Evolutionary conservation across 2,888 invertebrate species (phyloP).

Genomic region (Xanthostigma xanthostigma): DNA sequence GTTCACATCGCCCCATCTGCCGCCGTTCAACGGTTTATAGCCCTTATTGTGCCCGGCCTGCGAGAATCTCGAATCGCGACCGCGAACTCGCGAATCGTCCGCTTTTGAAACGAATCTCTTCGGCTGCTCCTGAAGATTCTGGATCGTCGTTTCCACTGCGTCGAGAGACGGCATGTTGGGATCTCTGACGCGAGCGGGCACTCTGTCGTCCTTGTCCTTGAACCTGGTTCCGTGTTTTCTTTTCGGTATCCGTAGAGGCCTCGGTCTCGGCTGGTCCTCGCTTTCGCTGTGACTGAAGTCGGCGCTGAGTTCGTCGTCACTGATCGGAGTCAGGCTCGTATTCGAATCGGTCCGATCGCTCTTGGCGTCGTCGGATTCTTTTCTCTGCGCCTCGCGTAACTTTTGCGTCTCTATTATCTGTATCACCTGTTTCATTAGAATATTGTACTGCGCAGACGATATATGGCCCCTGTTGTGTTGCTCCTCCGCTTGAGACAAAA

Average conservation of each 20-base stretch:
- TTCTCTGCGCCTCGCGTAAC: conserved; percentile 57
- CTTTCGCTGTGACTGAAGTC: conserved; percentile 17
- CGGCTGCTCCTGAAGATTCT: background rate
- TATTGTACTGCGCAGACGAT: conserved; percentile 58
- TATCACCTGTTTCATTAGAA: conserved; percentile 60
- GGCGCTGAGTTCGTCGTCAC: conserved; percentile 26
- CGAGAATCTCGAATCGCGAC: conserved; percentile 25
- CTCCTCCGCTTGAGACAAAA: conserved; percentile 69
- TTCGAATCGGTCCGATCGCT: conserved; percentile 22
- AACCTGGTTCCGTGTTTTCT: background rate
- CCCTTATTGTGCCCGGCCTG: conserved; percentile 19
- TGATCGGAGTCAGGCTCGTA: conserved; percentile 24
- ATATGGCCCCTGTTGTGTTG: conserved; percentile 59
- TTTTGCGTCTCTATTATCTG: conserved; percentile 65
- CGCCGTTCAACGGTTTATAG: too few species aligned
- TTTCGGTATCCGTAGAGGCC: too few species aligned
- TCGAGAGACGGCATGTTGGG: conserved; percentile 2
- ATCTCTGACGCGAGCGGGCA: background rate
- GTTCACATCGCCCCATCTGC: too few species aligned
- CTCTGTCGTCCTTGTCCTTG: conserved; percentile 8
- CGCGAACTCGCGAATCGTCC: background rate
- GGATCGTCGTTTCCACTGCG: background rate
- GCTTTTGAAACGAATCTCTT: background rate
- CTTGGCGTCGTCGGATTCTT: conserved; percentile 46
- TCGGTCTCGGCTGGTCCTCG: background rate